Evolutionary conservation across 2,888 invertebrate species (phyloP).

Genomic region (Atrina japonica): DNA sequence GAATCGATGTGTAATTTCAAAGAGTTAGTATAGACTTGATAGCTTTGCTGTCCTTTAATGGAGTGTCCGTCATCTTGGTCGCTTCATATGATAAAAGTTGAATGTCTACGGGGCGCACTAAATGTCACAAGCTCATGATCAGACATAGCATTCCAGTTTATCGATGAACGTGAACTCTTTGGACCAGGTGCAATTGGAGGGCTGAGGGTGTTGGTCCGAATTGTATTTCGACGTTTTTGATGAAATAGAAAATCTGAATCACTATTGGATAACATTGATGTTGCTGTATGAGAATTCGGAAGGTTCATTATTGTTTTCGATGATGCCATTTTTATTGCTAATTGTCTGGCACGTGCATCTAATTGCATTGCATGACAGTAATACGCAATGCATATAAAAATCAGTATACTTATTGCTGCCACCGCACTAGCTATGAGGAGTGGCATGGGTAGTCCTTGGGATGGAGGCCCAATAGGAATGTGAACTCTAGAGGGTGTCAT

Average conservation of each 20-base stretch:
- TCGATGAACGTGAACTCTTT: conserved; percentile 47
- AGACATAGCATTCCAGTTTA: conserved; percentile 61
- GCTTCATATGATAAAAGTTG: conserved; percentile 65
- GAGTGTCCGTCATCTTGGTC: too few relatives aligned
- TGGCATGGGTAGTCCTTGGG: conserved; percentile 63
- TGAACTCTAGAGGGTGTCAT: conserved; percentile 1
- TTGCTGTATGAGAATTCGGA: conserved; percentile 36
- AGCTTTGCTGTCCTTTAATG: too few relatives aligned
- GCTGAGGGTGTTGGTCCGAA: conserved; percentile 27
- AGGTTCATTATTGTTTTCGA: conserved; percentile 50
- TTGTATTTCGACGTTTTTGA: conserved; percentile 37
- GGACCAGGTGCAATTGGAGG: conserved; percentile 45
- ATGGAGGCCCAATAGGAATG: conserved; percentile 32
- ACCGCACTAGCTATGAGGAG: conserved; percentile 71
- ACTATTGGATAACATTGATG: conserved; percentile 33
- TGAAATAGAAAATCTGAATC: conserved; percentile 36
- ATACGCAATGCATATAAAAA: conserved; percentile 72
- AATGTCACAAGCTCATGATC: conserved; percentile 70
- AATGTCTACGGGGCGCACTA: conserved; percentile 69
- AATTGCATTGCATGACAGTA: conserved; percentile 69
- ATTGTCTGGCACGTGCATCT: conserved; percentile 67
- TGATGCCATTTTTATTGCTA: conserved; percentile 66
- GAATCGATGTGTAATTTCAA: too few relatives aligned
- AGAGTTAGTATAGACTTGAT: too few relatives aligned
- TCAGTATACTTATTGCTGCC: conserved; percentile 69